Base-by-base conservation (phyloP, 1,140 invertebrate genomes). In the Nephotettix cincticeps region DNA sequence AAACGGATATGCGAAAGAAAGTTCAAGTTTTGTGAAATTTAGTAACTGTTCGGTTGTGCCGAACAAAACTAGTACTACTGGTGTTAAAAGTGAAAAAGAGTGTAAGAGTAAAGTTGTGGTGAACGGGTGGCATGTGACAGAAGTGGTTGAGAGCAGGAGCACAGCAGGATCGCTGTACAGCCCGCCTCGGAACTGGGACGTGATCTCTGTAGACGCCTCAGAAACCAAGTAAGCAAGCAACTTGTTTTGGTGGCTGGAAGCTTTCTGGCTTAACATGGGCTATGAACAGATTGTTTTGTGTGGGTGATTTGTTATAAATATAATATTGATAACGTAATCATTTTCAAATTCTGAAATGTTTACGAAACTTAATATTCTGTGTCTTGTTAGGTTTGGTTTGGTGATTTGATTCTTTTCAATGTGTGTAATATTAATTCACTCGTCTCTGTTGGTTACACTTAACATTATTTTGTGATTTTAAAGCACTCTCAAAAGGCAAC, bases 11-110 rank as follows among this genome's bases (percentile, higher is more conserved):
- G 51, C 54, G 29, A 68, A 36, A 69, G 56, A 58, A 73, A 43
- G 51, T 73, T 56, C 56, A 32, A 58, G 32, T 61, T 61, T 23
- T 19, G 71, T 66, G 47, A 72, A 69, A 61, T 54, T 30, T 61
- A 61, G 56, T 61, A 61, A 29, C 27, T 27, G 56, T 61, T 11
- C 27, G 23, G 25, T 29, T 4, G 2, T 9, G 13, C 9, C 13
- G 56, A 14, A 13, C 25, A 61, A 61, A 29, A 61, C 56, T 61
- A 61, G 56, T 29, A 29, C 19, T 45, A 14, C 36, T 47, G 21
- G 19, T 30, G 47, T 69, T 21, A 40, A 25, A 14, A 51, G 65
- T 72, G 30, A 36, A 19, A 63, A 30, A 27, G 30, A 56, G 45
- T 58, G 63, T 65, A 45, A 70, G 65, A 70, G 71, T 56, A 3